A percentile compares a stretch with the other conserved stretches of the same genome.
Evolutionary conservation across 2,113 vertebrate species (phyloP).

Genomic region (Anser brachyrhynchus): DNA sequence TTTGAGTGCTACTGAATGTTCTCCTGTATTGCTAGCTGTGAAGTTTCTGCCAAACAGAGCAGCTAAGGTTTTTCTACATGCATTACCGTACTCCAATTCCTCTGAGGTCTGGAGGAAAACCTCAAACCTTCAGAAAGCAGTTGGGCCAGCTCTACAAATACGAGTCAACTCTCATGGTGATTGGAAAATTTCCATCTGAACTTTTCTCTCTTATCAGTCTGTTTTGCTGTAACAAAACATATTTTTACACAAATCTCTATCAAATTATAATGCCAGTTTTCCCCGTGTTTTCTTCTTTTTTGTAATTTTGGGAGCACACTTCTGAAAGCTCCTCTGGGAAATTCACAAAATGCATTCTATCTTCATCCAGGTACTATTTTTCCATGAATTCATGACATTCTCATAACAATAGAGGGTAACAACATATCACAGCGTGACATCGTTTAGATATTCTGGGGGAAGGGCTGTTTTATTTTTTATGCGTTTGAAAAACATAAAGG

Average conservation of each 20-base stretch:
- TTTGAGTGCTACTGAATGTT: background rate
- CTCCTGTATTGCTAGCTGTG: background rate
- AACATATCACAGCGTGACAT: slow-evolving; percentile 22
- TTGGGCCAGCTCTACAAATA: background rate
- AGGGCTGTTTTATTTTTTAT: background rate
- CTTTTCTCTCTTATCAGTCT: background rate
- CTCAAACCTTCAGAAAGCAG: slow-evolving; percentile 10
- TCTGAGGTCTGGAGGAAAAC: slow-evolving; percentile 7
- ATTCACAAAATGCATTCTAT: background rate
- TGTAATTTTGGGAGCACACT: slow-evolving; percentile 8
- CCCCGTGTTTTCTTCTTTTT: background rate
- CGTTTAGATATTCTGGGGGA: background rate
- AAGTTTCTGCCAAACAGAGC: background rate
- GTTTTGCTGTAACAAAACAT: background rate
- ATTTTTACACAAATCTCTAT: background rate
- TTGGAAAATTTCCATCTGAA: slow-evolving; percentile 1
- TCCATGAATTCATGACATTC: background rate
- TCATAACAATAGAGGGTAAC: background rate
- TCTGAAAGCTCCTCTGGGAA: slow-evolving; percentile 26
- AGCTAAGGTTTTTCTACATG: background rate
- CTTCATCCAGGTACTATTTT: slow-evolving; percentile 23
- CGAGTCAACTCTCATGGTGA: background rate
- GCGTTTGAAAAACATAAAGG: background rate
- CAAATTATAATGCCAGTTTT: background rate
- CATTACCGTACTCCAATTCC: background rate